Percentiles rank a stretch among this genome's conserved stretches.
Conservation (phyloP, 2,888 invertebrate genomes). For the Oegoconia quadripuncta region DNA sequence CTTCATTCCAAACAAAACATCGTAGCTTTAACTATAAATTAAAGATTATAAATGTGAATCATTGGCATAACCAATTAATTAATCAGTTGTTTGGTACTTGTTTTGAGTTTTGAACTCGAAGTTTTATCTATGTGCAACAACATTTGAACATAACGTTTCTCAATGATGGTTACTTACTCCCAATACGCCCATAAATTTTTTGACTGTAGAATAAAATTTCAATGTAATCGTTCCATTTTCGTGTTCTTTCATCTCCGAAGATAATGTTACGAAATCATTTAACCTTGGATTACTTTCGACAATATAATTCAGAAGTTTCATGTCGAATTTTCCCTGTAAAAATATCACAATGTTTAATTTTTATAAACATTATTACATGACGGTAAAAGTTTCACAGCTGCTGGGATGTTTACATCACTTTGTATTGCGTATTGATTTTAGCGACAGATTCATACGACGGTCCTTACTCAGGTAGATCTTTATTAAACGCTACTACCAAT, state of each 20-base stretch:
- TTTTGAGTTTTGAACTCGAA: no score
- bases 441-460: no score
- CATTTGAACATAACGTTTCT: no score
- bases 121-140: conserved; percentile 2
- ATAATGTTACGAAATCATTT: not conserved
- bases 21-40: conserved; percentile 1
- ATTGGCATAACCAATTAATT: no score
- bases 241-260: not conserved
- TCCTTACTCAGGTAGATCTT: no score
- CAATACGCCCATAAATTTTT: conserved; percentile 2
- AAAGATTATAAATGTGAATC: no score
- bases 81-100: no score
- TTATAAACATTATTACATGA: not conserved
- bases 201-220: not conserved
- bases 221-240: not conserved
- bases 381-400: no score
- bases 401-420: no score
- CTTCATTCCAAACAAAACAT: not conserved
- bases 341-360: not conserved
- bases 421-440: no score
- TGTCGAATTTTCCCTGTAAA: not conserved
- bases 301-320: not conserved
- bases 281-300: not conserved
- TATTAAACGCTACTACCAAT: no score
- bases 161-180: no score